phyloP scores from a whole-genome alignment of 2,888 invertebrate species.

The Lypha dubia region DNA sequence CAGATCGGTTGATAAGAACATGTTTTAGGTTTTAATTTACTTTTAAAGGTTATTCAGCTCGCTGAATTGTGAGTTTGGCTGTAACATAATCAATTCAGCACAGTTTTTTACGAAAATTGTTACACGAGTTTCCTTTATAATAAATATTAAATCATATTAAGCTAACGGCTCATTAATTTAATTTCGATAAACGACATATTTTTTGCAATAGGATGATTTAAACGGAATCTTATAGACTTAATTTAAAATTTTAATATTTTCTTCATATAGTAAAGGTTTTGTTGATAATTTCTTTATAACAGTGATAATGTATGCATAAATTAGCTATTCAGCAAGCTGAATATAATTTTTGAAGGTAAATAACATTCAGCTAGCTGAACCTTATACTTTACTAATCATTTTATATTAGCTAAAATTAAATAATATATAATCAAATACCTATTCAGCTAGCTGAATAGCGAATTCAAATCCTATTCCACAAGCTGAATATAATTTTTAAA shows the following conservation, averaged over 20 bases:
- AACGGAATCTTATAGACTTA: too few relatives aligned
- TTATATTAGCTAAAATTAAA: background rate
- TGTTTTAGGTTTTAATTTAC: too few relatives aligned
- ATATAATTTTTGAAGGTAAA: background rate
- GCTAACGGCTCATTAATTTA: too few relatives aligned
- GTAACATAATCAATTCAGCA: too few relatives aligned
- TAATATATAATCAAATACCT: background rate
- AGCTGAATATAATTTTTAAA: background rate
- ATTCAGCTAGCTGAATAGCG: constrained; percentile 39
- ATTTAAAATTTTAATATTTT: too few relatives aligned
- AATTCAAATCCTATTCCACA: background rate
- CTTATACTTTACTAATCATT: background rate
- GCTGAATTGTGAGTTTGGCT: constrained; percentile 11
- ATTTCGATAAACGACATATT: too few relatives aligned
- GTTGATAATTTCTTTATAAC: too few relatives aligned
- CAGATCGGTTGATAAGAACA: background rate
- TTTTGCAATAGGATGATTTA: too few relatives aligned
- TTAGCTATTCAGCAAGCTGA: constrained; percentile 20
- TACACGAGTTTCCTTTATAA: too few relatives aligned
- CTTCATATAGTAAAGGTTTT: too few relatives aligned
- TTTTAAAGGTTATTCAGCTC: background rate
- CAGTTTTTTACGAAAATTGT: too few relatives aligned
- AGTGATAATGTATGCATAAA: background rate
- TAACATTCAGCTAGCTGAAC: background rate
- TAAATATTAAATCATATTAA: too few relatives aligned